Evolutionary conservation across 2,888 invertebrate genomes (phyloP).

Genomic region (Hetaerina titia): DNA sequence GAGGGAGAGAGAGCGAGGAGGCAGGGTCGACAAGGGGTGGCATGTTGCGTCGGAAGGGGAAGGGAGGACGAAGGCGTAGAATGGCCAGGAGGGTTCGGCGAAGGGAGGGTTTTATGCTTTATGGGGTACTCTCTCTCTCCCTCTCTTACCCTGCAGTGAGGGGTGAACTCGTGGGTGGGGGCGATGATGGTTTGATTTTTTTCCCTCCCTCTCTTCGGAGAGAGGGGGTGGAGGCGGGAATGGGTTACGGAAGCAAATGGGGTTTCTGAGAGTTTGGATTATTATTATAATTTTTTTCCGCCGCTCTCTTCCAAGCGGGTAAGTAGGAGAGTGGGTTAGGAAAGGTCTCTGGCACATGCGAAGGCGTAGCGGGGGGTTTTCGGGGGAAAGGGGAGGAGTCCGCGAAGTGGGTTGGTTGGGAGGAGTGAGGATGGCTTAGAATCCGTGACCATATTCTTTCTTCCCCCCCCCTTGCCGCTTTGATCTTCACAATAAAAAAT

Average conservation of each 20-base stretch:
- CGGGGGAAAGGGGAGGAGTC: background rate
- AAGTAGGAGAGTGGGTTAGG: background rate
- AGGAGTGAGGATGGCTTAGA: background rate
- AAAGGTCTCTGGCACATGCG: background rate
- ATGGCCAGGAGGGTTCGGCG: background rate
- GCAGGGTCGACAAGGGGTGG: constrained; percentile 2
- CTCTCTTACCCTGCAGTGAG: background rate
- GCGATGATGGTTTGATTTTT: background rate
- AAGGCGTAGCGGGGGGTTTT: background rate
- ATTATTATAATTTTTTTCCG: background rate
- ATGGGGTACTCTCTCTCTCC: background rate
- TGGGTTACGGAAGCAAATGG: background rate
- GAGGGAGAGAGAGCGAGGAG: background rate
- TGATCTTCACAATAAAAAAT: constrained; percentile 18
- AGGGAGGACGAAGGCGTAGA: background rate
- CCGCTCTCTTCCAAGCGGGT: background rate
- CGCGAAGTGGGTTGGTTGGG: background rate
- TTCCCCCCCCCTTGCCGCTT: constrained; percentile 5
- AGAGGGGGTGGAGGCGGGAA: background rate
- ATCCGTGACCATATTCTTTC: constrained; percentile 56
- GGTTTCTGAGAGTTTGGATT: background rate
- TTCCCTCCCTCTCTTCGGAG: background rate
- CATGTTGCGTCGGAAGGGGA: background rate
- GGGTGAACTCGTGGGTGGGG: background rate
- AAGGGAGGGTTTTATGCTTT: background rate